Conservation (phyloP, 2,888 invertebrate genomes). For the Cerastoderma edule region DNA sequence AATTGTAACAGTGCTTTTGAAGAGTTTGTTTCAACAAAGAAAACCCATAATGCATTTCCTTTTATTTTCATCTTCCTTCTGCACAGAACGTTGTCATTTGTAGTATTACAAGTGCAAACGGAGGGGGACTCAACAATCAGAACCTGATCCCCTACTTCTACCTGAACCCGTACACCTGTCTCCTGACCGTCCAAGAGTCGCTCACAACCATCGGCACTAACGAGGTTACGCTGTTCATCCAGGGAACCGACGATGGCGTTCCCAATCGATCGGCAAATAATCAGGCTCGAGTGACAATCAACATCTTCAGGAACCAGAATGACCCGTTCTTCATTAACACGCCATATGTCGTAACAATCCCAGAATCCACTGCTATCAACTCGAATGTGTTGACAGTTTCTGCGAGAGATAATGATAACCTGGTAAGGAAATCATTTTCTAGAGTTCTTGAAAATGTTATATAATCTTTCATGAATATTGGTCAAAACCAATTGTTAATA, state of each 20-base stretch:
- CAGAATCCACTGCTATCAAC: conserved; percentile 57
- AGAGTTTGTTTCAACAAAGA: too few species aligned
- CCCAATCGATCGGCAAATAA: conserved; percentile 47
- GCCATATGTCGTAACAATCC: conserved; percentile 64
- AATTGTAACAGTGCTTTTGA: too few species aligned
- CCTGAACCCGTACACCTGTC: conserved; percentile 72
- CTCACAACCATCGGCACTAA: conserved; percentile 62
- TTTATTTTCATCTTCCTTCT: too few species aligned
- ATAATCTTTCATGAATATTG: too few species aligned
- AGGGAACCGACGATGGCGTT: conserved; percentile 72
- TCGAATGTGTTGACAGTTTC: conserved; percentile 60
- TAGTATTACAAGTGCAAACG: conserved; percentile 23
- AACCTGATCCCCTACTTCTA: conserved; percentile 72
- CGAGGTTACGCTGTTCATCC: conserved; percentile 62
- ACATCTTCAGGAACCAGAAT: conserved; percentile 69
- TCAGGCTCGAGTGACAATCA: conserved; percentile 66
- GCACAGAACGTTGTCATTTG: conserved; percentile 55
- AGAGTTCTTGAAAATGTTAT: too few species aligned
- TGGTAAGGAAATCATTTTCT: too few species aligned
- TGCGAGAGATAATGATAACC: conserved; percentile 68
- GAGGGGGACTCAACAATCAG: conserved; percentile 29
- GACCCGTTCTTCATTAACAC: conserved; percentile 69
- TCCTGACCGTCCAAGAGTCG: conserved; percentile 66
- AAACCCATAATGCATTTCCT: too few species aligned
- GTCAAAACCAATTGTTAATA: too few species aligned